Evolutionary conservation across 2,888 invertebrate species (phyloP), one percentile per base, ranked within the genome.

Genomic region (Liodrosophila aerea): DNA sequence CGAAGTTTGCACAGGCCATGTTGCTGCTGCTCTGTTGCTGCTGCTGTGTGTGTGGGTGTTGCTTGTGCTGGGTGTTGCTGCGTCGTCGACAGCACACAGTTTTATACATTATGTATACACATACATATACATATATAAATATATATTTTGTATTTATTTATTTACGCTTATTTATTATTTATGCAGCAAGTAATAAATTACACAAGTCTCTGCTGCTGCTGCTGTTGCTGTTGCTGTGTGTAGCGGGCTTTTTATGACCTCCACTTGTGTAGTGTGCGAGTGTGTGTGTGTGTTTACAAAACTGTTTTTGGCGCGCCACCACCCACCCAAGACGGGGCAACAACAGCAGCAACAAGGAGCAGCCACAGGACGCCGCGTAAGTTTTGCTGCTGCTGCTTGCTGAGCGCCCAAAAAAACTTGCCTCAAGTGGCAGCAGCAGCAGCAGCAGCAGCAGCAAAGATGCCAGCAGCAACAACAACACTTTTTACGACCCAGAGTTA

Each of bases 171-270:
- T 85, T 85, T 87, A 85, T 87, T 88, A 88, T 87, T 87, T 87
- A 88, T 85, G 84, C 76, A 78, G 77, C 71, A 80, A 78, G 75
- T 87, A 86, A 87, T 87, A 87, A 88, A 88, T 88, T 88, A 87
- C 86, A 86, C 80, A 68, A 72, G 76, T 74, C 60, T 50, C 51
- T 53, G 53, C 40, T 46, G 59, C 41, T 51, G 45, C 39, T 52
- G 41, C 40, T 45, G 61, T 31, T 49, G 67, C 36, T 45, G 60
- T 36, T 41, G 49, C 15, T 52, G 29, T 29, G 51, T 64, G 18
- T 40, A 39, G n/a, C 29, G 44, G 40, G 52, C 39, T 39, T 18
- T 41, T 27, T 27, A 27, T 18, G 22, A 18, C 27, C 40, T 41
- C 7, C 51, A 18, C 56, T 37, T 34, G 40, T 36, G 22, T n/a